Evolutionary conservation across 2,888 invertebrate genomes (phyloP).

Genomic region (Caenorhabditis afra): DNA sequence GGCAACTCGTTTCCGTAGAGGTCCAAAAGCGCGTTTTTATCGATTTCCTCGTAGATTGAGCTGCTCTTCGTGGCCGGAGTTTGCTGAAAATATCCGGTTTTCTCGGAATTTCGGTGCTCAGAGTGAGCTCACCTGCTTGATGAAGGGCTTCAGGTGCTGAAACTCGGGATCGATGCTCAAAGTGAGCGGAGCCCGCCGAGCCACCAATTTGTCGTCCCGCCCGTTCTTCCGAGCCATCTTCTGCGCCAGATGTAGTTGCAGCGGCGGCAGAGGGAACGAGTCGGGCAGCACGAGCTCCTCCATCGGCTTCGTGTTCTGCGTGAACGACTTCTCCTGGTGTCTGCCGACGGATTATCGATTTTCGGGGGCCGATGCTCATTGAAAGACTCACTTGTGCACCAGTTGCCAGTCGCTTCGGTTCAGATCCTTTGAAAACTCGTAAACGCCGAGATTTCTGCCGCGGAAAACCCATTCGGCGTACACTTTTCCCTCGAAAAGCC

Average conservation of each 20-base stretch:
- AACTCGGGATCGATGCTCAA: constrained; percentile 78
- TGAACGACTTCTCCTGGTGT: constrained; percentile 73
- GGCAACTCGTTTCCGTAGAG: constrained; percentile 78
- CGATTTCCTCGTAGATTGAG: constrained; percentile 76
- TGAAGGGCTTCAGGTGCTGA: constrained; percentile 68
- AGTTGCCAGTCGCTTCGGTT: constrained; percentile 79
- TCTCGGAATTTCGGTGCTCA: not conserved
- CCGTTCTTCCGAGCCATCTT: constrained; percentile 66
- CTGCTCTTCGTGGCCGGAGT: constrained; percentile 41
- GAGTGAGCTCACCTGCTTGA: constrained; percentile 67
- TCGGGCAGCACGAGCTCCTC: constrained; percentile 69
- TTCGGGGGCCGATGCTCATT: not conserved
- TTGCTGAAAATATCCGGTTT: constrained; percentile 45
- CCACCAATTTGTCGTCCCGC: constrained; percentile 49
- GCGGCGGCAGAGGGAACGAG: constrained; percentile 76
- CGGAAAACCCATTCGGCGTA: constrained; percentile 79
- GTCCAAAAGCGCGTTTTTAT: constrained; percentile 70
- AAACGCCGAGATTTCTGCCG: constrained; percentile 77
- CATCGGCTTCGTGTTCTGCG: constrained; percentile 62
- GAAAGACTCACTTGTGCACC: constrained; percentile 70
- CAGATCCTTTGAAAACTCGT: constrained; percentile 75
- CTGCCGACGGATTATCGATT: constrained; percentile 27
- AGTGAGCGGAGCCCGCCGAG: constrained; percentile 69
- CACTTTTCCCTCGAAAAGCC: constrained; percentile 75
- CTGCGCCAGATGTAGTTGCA: constrained; percentile 55